Evolutionary conservation across 2,113 vertebrate genomes (phyloP), one percentile per base, ranked within the genome.

Genomic region (Mobula birostris): DNA sequence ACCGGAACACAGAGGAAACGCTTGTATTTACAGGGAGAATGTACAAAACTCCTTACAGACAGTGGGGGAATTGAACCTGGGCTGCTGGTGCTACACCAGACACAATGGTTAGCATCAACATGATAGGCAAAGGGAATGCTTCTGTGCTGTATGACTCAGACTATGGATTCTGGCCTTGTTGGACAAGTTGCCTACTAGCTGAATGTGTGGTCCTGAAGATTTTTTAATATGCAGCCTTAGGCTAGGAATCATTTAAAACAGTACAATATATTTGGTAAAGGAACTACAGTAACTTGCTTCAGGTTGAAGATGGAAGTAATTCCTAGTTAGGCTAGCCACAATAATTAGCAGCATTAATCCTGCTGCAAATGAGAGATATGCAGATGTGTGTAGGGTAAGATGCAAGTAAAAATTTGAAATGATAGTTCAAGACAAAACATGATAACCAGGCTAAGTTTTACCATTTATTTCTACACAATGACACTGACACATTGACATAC

Each of bases 401-500:
- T 87, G 83, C 24, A 56, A 63, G 40, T 58, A 29, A n/a, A 48
- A 24, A 92, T 91, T 66, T 40, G 63, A 14, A 91, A 36, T 15
- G 48, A 92, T n/a, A 61, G 29, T 70, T 93, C 40, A 76, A 74
- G 68, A 36, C 40, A 93, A 66, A 56, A 74, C 32, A 36, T 36
- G 88, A 74, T 72, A n/a, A 56, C 17, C 40, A 40, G 29, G n/a
- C 68, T 72, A 36, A 11, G 36, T 56, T 72, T 93, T 74, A 76
- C 70, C 70, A 93, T 93, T 93, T 93, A 93, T 93, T 93, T 93
- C 3, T 76, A 70, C 40, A 74, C 68, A 93, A 93, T 74, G 68
- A 93, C 32, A 74, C 14, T 32, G n/a, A 36, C 68, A 92, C 66
- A 92, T 92, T 92, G 40, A 93, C 40, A 32, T 29, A 72, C 19